Evolutionary conservation across 2,797 vertebrate species (phyloP).

Genomic region (Anabacerthia variegaticeps): DNA sequence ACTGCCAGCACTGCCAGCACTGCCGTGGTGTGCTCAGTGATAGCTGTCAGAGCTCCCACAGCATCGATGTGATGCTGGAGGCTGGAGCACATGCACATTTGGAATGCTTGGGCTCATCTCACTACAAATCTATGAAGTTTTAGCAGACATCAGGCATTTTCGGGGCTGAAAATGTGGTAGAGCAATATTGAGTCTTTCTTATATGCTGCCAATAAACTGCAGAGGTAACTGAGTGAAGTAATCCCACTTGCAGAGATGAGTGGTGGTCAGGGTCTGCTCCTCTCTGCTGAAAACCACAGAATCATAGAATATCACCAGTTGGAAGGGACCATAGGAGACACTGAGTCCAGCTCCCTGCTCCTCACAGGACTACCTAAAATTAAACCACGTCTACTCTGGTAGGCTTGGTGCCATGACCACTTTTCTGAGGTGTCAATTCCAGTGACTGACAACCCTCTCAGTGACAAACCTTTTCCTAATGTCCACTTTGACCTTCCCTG

Average conservation of each 20-base stretch:
- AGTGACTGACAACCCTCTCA: neutral
- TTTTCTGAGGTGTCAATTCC: neutral
- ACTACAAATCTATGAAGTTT: neutral
- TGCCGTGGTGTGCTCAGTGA: neutral
- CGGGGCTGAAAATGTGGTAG: neutral
- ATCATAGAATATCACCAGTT: neutral
- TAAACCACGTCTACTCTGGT: neutral
- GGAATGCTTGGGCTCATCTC: neutral
- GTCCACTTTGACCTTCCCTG: neutral
- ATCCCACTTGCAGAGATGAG: neutral
- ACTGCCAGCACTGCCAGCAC: rapidly evolving
- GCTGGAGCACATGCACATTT: rapidly evolving
- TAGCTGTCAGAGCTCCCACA: rapidly evolving
- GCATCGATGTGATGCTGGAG: neutral
- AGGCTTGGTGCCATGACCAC: neutral
- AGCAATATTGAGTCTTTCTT: neutral
- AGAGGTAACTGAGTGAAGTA: neutral
- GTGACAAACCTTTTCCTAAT: neutral
- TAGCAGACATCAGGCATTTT: neutral
- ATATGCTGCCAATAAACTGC: neutral
- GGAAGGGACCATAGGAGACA: neutral
- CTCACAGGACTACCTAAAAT: neutral
- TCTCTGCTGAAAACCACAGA: neutral
- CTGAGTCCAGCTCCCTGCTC: neutral
- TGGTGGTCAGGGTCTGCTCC: neutral